Evolutionary conservation across 2,797 vertebrate species (phyloP).

Genomic region (Peromyscus attwateri): DNA sequence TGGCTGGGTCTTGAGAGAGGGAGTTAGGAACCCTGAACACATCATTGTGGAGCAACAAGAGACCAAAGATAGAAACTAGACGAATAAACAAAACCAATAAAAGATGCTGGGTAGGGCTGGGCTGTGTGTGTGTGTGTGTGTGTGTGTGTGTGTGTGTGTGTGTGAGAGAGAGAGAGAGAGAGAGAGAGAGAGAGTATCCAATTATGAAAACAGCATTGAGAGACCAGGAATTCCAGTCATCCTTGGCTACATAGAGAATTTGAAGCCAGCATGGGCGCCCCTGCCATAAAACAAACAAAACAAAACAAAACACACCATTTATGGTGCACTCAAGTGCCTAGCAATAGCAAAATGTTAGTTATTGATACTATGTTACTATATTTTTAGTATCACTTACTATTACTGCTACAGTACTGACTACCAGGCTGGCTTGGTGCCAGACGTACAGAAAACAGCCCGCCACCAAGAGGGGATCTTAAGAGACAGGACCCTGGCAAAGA

Average conservation of each 20-base stretch:
- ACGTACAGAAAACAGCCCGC: background rate
- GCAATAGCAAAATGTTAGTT: background rate
- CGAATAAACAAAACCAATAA: background rate
- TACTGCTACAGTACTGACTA: background rate
- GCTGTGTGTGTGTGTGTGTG: too few relatives aligned
- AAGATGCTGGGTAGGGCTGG: background rate
- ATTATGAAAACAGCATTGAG: background rate
- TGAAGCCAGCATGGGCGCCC: background rate
- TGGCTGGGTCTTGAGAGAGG: background rate
- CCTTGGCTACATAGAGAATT: background rate
- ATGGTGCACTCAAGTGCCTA: background rate
- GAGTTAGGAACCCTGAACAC: background rate
- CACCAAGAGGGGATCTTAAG: background rate
- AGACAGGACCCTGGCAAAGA: background rate
- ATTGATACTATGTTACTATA: background rate
- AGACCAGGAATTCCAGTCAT: too few relatives aligned
- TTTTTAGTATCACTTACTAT: background rate
- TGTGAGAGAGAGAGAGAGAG: too few relatives aligned
- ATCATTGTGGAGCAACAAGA: rapidly evolving
- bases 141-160: too few relatives aligned
- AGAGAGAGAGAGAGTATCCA: background rate
- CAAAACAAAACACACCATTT: background rate
- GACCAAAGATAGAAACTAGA: background rate
- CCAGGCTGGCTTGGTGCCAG: background rate
- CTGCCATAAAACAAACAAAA: background rate